Percentiles rank a stretch among this genome's conserved stretches.
phyloP scores from a whole-genome alignment of 37 sponge, comb jelly and placozoan species.

The Mnemiopsis leidyi region DNA sequence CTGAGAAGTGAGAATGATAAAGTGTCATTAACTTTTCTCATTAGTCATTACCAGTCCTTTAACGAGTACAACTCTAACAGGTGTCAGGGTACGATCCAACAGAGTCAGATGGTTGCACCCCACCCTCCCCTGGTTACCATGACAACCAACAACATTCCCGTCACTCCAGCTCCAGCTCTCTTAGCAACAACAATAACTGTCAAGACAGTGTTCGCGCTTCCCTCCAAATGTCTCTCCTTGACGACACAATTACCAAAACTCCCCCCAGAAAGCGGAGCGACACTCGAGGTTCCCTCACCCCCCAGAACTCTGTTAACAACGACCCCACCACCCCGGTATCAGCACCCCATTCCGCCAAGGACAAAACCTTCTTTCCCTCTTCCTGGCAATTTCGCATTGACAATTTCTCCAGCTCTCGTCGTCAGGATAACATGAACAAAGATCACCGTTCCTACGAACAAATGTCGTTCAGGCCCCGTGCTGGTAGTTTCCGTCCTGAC shows the following conservation, averaged over 20 bases:
- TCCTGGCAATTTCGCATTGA: neutral
- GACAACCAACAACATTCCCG: constrained; percentile 11
- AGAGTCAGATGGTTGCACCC: constrained; percentile 7
- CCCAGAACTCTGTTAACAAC: neutral
- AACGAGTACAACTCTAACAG: no score
- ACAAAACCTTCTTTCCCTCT: neutral
- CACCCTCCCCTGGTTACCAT: neutral
- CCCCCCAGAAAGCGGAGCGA: neutral
- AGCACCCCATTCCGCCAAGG: neutral
- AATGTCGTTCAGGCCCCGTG: neutral
- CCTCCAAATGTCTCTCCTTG: neutral
- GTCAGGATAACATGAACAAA: neutral
- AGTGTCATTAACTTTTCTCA: no score
- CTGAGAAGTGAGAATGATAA: no score
- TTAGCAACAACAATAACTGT: neutral
- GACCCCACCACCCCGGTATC: neutral
- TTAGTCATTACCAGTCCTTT: no score
- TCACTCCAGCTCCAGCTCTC: neutral
- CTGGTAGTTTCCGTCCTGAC: neutral
- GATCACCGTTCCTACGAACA: neutral
- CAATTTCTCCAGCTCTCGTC: neutral
- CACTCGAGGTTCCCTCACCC: neutral
- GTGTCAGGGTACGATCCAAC: neutral
- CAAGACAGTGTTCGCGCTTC: neutral
- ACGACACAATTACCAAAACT: constrained; percentile 41